Percentiles rank a stretch among this genome's conserved stretches.
Evolutionary conservation across 2,888 invertebrate genomes (phyloP).

Genomic region (Isotomurus palustris): DNA sequence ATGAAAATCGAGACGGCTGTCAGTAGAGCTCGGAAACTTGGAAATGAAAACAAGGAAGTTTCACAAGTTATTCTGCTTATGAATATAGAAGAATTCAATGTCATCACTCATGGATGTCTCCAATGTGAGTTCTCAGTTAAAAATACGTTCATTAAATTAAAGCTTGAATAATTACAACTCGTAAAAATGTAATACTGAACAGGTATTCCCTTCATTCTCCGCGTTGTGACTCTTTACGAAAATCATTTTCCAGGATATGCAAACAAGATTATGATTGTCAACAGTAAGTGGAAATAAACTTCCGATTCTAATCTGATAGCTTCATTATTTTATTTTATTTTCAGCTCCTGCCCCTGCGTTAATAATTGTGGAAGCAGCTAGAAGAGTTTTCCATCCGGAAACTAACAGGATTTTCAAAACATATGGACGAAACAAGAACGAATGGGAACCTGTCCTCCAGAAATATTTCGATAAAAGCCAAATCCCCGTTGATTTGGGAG

Average conservation of each 20-base stretch:
- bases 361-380: not conserved
- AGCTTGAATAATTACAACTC: no score
- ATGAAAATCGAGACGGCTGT: no score
- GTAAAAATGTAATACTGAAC: no score
- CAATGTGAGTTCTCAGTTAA: no score
- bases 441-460: not conserved
- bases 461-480: not conserved
- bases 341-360: not conserved
- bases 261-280: not conserved
- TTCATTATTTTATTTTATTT: no score
- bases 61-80: no score
- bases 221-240: not conserved
- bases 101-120: no score
- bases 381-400: not conserved
- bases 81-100: no score
- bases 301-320: no score
- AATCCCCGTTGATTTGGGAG: not conserved
- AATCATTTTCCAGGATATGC: constrained; percentile 1
- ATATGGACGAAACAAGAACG: not conserved
- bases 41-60: no score
- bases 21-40: no score
- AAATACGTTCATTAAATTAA: no score
- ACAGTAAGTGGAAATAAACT: not conserved
- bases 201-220: not conserved
- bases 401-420: not conserved